phyloP scores from a whole-genome alignment of 2,888 invertebrate genomes.

The Acleris literana region DNA sequence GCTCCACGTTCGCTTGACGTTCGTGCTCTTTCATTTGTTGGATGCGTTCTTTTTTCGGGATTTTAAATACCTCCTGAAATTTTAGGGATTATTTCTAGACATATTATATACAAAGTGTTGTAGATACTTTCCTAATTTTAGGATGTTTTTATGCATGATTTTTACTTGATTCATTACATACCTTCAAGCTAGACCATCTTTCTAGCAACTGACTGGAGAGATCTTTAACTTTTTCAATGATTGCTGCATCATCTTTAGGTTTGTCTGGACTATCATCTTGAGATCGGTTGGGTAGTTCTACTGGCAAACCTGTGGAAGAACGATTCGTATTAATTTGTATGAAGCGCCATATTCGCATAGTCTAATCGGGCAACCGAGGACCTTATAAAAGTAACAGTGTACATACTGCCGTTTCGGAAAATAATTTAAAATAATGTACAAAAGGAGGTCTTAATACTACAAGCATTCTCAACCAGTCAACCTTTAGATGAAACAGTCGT shows the following conservation, averaged over 20 bases:
- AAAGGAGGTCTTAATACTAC: no score
- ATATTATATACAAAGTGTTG: not conserved
- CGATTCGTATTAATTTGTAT: not conserved
- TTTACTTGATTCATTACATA: constrained; percentile 44
- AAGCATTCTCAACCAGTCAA: no score
- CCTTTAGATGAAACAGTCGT: no score
- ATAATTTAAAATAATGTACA: no score
- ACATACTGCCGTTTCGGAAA: no score
- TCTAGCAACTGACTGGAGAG: constrained; percentile 86
- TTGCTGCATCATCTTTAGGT: constrained; percentile 59
- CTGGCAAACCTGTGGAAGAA: constrained; percentile 60
- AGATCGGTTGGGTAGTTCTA: constrained; percentile 59
- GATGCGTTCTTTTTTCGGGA: constrained; percentile 96
- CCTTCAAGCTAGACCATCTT: constrained; percentile 89
- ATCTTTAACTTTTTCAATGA: constrained; percentile 81
- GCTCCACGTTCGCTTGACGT: constrained; percentile 90
- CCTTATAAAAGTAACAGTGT: no score
- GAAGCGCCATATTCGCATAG: no score
- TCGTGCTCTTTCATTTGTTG: constrained; percentile 98
- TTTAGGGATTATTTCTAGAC: not conserved
- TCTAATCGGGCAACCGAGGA: no score
- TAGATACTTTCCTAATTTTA: not conserved
- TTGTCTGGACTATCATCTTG: constrained; percentile 60
- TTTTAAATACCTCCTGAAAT: constrained; percentile 88
- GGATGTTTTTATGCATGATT: not conserved